Base-by-base conservation (phyloP, 1,140 invertebrate genomes). In the Temnothorax curvispinosus region DNA sequence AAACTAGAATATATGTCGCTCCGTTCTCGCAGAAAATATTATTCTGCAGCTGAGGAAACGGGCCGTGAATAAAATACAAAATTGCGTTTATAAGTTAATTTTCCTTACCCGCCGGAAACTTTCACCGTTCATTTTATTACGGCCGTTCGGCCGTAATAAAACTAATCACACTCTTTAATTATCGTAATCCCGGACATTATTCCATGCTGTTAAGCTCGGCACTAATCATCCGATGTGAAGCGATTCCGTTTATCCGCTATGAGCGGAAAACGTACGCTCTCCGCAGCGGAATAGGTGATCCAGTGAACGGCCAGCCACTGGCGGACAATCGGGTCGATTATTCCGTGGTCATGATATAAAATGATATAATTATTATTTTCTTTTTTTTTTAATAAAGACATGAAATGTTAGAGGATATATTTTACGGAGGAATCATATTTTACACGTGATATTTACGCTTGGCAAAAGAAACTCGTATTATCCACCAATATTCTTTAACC, bases 211-310 rank as follows among this genome's bases (percentile, higher is more conserved):
- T 87, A 90, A 87, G 85, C 88, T 74, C 67, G 7, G 60, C 78
- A 87, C 89, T 90, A 90, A 89, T 90, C 89, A 89, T 88, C 76
- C 82, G 62, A 87, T 72, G 74, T 76, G 72, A 78, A 89, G 47
- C 82, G 69, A 87, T 82, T 86, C 72, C 84, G 54, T 62, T 88
- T 71, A 75, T 60, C 80, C 78, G 27, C 72, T 47, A 72, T 80
- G 84, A 74, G 84, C 85, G 72, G 78, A 76, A 87, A 87, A 89
- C 86, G 86, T 71, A 76, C 80, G 69, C 69, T 78, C 77, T 84
- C 76, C 85, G 47, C 47, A 21, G 54, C 27, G 38, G 80, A 60
- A 58, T 27, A 21, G 6, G 41, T 27, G 27, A 27, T 35, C 11
- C 5, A 32, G 35, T n/a, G 18, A 38, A 64, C 50, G 13, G 4